Base-by-base conservation (phyloP, 1,140 invertebrate species). In the Palaemon carinicauda region DNA sequence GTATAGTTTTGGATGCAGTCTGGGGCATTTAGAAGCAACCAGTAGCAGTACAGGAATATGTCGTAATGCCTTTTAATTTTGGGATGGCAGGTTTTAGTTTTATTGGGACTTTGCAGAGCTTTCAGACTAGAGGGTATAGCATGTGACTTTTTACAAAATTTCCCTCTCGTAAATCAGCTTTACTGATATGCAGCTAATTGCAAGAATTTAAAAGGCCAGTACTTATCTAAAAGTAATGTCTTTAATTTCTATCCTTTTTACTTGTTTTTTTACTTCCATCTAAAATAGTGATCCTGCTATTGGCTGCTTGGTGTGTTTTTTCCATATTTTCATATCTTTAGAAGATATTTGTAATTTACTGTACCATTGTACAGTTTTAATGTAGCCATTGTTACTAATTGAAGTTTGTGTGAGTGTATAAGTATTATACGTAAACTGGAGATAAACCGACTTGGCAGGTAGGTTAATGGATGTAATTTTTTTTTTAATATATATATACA, bases 271-370 rank as follows among this genome's bases (percentile, higher is more conserved):
- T 41, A 41, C 41, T 41, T 41, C 41, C 7, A 41, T 19, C 10
- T 19, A 54, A 65, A 29, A 31, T 33, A 17, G 27, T 31, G 17
- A 71, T 71, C 60, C 74, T 85, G 84, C 52, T 80, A 33, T 71
- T 80, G 69, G 41, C 65, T 86, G 84, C 60, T 80, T 86, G 84
- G 74, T 80, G 41, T 85, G 84, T 60, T 78, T 86, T n/a, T 80
- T 86, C 84, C 69, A 86, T 86, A 80, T 85, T 86, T 78, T 86
- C 80, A 80, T 86, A 80, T 78, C 80, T n/a, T n/a, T 69, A 86
- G 52, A 79, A 78, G 73, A 80, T 56, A 54, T 86, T 86, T 86
- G 84, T 86, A 86, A 86, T 86, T 86, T n/a, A 86, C 78, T 80
- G 77, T 78, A 69, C 53, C n/a, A 80, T 74, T 29, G 60, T 86